Evolutionary conservation across 37 sponge, comb jelly and placozoan genomes (phyloP).

Genomic region (Eunapius fragilis): DNA sequence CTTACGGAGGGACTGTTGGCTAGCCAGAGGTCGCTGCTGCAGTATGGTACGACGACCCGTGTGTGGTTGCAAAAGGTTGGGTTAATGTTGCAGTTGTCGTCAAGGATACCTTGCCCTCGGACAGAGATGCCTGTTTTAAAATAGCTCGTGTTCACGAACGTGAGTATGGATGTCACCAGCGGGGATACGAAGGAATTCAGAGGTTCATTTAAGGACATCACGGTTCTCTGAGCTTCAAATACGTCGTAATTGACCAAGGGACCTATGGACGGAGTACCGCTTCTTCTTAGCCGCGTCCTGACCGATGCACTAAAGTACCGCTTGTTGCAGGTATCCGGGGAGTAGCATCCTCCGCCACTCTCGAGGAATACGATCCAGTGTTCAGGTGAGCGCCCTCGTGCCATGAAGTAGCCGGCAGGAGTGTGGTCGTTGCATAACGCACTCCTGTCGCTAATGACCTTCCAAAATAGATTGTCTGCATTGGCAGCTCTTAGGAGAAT

Average conservation of each 20-base stretch:
- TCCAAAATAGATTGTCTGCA: slow-evolving; percentile 29
- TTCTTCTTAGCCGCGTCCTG: background rate
- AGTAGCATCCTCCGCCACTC: slow-evolving; percentile 78
- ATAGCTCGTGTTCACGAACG: slow-evolving; percentile 1
- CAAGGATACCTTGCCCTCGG: slow-evolving; percentile 62
- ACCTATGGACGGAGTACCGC: background rate
- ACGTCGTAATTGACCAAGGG: background rate
- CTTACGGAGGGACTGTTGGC: background rate
- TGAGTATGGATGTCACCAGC: slow-evolving; percentile 55
- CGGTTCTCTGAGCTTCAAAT: background rate
- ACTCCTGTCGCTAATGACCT: background rate
- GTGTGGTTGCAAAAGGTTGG: slow-evolving; percentile 55
- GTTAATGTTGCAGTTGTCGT: slow-evolving; percentile 18
- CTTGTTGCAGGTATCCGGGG: slow-evolving; percentile 64
- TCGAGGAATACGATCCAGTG: slow-evolving; percentile 89
- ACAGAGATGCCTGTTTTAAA: background rate
- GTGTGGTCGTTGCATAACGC: slow-evolving; percentile 82
- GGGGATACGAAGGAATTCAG: slow-evolving; percentile 24
- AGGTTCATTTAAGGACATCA: background rate
- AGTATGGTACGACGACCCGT: slow-evolving; percentile 80
- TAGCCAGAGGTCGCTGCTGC: slow-evolving; percentile 80
- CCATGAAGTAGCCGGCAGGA: slow-evolving; percentile 69
- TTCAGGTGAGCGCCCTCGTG: background rate
- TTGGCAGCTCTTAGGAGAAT: background rate
- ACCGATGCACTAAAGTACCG: slow-evolving; percentile 18